Conservation (phyloP, 2,797 vertebrate genomes). For the Galago senegalensis region DNA sequence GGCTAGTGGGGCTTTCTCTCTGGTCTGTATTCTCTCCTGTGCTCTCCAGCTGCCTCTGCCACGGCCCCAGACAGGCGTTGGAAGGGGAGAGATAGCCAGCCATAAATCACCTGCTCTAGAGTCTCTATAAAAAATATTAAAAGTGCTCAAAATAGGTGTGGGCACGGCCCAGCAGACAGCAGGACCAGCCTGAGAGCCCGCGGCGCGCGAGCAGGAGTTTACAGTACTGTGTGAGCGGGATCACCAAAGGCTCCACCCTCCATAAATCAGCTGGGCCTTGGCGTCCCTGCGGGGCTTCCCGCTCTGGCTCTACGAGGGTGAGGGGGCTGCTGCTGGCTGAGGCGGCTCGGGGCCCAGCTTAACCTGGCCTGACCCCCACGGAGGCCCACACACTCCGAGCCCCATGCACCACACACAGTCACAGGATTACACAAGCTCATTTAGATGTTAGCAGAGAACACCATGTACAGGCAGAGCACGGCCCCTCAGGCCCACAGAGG, state of each 20-base stretch:
- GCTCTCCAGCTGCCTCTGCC: constrained; percentile 61
- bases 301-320: constrained; percentile 82
- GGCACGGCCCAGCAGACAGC: constrained; percentile 57
- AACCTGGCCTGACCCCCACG: constrained; percentile 86
- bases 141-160: constrained; percentile 64
- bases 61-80: constrained; percentile 33
- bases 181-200: constrained; percentile 65
- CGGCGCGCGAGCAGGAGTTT: constrained; percentile 59
- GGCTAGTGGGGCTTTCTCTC: neutral
- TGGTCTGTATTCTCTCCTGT: neutral
- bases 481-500: neutral
- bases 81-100: constrained; percentile 28
- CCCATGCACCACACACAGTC: constrained; percentile 57
- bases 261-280: constrained; percentile 82
- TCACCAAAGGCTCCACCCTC: constrained; percentile 73
- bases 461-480: neutral
- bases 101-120: constrained; percentile 50
- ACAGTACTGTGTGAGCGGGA: constrained; percentile 64
- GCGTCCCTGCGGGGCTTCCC: constrained; percentile 78
- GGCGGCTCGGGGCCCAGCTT: constrained; percentile 15
- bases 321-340: constrained; percentile 81
- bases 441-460: constrained; percentile 55
- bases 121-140: constrained; percentile 62
- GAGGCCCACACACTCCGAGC: constrained; percentile 71
- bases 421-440: constrained; percentile 60